Percentiles rank a stretch among this genome's conserved stretches.
These are phyloP conservation scores for pig (Sus scrofa) DNA, from an alignment of 2,113 vertebrate genomes.

Conservation along the genomic window DNA sequence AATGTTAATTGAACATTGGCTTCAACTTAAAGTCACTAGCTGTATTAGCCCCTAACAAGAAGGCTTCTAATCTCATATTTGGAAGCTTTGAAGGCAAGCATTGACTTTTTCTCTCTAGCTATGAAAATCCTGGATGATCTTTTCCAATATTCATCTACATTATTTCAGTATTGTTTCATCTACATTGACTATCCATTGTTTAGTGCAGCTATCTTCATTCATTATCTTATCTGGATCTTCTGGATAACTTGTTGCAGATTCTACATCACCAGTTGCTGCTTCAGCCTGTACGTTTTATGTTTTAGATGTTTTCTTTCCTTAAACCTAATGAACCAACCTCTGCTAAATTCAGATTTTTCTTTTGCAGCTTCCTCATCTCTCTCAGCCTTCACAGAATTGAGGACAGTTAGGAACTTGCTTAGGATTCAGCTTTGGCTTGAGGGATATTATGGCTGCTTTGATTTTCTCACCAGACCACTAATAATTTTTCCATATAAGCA, in stretches of 20 bases:
- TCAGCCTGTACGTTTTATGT: background rate
- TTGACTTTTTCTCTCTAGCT: background rate
- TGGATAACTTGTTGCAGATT: background rate
- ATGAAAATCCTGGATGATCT: background rate
- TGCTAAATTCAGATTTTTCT: background rate
- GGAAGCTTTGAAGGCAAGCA: background rate
- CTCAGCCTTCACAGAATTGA: background rate
- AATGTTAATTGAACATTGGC: background rate
- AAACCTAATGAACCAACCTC: background rate
- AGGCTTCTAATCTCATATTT: background rate
- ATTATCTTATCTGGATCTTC: background rate
- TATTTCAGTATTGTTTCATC: background rate
- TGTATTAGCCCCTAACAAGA: background rate
- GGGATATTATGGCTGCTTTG: background rate
- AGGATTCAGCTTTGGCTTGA: background rate
- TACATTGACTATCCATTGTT: background rate
- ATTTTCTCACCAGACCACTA: background rate
- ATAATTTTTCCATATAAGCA: background rate
- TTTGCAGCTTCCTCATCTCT: background rate
- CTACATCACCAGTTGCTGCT: background rate
- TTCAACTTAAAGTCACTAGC: background rate
- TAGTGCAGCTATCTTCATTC: background rate
- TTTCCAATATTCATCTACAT: background rate
- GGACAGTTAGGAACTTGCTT: background rate
- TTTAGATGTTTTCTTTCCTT: background rate